A percentile compares a stretch with the other conserved stretches of the same genome.
Evolutionary conservation across 64 coral and sea anemone species (phyloP).

Genomic region (Stylophora pistillata): DNA sequence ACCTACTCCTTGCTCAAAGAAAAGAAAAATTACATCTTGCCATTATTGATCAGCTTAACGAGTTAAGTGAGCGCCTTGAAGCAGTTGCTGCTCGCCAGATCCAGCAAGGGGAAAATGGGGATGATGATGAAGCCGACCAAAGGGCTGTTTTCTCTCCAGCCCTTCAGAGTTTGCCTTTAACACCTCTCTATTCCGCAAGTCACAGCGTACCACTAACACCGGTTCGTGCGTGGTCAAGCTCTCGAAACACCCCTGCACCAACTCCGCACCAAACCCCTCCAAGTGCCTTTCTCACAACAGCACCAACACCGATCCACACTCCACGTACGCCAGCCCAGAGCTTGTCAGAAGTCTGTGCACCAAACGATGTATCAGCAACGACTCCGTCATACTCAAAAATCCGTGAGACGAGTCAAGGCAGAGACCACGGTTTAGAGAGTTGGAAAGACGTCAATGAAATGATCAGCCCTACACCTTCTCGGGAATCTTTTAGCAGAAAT

Average conservation of each 20-base stretch:
- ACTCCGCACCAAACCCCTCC: neutral
- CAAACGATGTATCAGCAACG: neutral
- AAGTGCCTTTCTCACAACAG: conserved; percentile 23
- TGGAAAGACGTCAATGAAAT: neutral
- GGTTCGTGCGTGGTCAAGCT: conserved; percentile 20
- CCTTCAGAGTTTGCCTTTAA: conserved; percentile 13
- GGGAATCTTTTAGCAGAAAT: neutral
- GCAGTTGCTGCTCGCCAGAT: conserved; percentile 58
- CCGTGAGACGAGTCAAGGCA: neutral
- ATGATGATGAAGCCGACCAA: neutral
- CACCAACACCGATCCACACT: neutral
- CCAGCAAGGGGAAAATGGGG: conserved; percentile 7
- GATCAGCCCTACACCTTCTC: conserved; percentile 2
- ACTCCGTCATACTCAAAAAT: neutral
- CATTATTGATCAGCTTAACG: conserved; percentile 31
- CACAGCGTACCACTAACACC: conserved; percentile 50
- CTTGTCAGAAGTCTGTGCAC: neutral
- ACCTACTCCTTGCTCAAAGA: neutral
- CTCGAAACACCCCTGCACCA: conserved; percentile 5
- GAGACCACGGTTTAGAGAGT: neutral
- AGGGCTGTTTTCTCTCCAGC: conserved; percentile 28
- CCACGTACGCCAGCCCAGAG: neutral
- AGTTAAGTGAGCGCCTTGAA: conserved; percentile 50
- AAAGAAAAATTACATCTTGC: conserved; percentile 31
- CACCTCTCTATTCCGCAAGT: conserved; percentile 30